A percentile compares a stretch with the other conserved stretches of the same genome.
phyloP scores from a whole-genome alignment of 1,140 invertebrate species.

The Gryon sp. region DNA sequence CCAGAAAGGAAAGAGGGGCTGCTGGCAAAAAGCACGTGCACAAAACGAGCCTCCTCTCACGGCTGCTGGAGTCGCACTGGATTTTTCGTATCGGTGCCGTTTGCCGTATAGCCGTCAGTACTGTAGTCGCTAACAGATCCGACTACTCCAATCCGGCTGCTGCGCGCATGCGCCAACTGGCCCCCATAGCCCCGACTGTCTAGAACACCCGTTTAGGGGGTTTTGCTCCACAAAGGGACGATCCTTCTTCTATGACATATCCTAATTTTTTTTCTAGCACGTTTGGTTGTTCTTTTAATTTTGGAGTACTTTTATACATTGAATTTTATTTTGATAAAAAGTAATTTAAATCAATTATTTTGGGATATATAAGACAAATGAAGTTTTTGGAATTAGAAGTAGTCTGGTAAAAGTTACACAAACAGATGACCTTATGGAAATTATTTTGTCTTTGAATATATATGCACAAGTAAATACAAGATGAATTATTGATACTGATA shows the following conservation, averaged over 20 bases:
- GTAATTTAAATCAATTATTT: too few species aligned
- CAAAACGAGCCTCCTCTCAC: slow-evolving; percentile 44
- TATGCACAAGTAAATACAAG: too few species aligned
- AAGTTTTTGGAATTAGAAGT: too few species aligned
- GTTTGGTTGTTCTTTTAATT: too few species aligned
- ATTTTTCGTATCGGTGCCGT: too few species aligned
- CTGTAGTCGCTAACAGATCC: slow-evolving; percentile 25
- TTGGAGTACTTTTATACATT: too few species aligned
- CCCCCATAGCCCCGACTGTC: slow-evolving; percentile 28
- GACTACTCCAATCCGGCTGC: slow-evolving; percentile 16
- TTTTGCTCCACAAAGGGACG: slow-evolving; percentile 36
- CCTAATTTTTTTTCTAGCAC: neutral
- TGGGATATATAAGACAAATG: too few species aligned
- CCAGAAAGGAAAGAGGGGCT: slow-evolving; percentile 25
- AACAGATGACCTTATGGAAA: too few species aligned
- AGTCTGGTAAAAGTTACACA: too few species aligned
- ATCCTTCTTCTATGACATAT: neutral
- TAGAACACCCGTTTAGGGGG: slow-evolving; percentile 42
- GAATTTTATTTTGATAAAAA: too few species aligned
- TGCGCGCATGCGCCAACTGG: slow-evolving; percentile 53
- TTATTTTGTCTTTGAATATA: too few species aligned
- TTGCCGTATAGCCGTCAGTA: neutral
- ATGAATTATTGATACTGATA: too few species aligned
- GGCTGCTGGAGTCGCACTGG: slow-evolving; percentile 63
- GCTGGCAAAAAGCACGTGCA: slow-evolving; percentile 8